phyloP scores from a whole-genome alignment of 2,113 vertebrate species.

The Pungitius pungitius region DNA sequence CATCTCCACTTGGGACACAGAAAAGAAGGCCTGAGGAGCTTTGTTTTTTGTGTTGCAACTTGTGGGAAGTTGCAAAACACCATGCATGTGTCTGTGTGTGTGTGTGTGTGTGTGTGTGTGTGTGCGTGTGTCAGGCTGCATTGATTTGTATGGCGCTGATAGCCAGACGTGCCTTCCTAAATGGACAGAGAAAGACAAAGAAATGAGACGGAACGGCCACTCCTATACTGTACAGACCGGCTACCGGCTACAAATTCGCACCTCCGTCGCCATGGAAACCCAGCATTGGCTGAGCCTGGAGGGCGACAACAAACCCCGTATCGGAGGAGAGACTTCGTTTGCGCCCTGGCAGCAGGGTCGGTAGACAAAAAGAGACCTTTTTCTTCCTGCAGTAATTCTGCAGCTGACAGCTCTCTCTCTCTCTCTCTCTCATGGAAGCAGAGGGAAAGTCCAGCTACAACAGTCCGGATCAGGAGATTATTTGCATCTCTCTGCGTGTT shows the following conservation, averaged over 20 bases:
- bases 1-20: conserved; percentile 24
- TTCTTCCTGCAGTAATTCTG: conserved; percentile 38
- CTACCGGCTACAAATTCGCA: conserved; percentile 46
- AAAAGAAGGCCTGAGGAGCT: conserved; percentile 41
- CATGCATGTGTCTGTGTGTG: conserved; percentile 29
- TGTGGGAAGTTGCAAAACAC: conserved; percentile 23
- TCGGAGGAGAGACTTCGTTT: conserved; percentile 44
- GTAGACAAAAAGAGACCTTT: conserved; percentile 54
- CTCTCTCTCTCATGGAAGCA: conserved; percentile 33
- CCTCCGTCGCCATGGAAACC: conserved; percentile 73
- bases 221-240: conserved; percentile 42
- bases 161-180: conserved; percentile 30
- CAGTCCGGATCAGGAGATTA: conserved; percentile 59
- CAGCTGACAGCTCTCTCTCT: conserved; percentile 32
- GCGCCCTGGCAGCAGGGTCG: conserved; percentile 44
- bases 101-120: conserved; percentile 39
- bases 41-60: conserved; percentile 23
- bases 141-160: conserved; percentile 52
- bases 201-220: conserved; percentile 45
- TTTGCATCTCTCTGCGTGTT: conserved; percentile 60
- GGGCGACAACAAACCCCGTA: conserved; percentile 52
- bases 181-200: conserved; percentile 62
- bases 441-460: conserved; percentile 48
- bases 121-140: conserved; percentile 49
- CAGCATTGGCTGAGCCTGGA: conserved; percentile 58